Evolutionary conservation across 2,797 vertebrate species (phyloP).

Genomic region (Kryptolebias ocellatus): DNA sequence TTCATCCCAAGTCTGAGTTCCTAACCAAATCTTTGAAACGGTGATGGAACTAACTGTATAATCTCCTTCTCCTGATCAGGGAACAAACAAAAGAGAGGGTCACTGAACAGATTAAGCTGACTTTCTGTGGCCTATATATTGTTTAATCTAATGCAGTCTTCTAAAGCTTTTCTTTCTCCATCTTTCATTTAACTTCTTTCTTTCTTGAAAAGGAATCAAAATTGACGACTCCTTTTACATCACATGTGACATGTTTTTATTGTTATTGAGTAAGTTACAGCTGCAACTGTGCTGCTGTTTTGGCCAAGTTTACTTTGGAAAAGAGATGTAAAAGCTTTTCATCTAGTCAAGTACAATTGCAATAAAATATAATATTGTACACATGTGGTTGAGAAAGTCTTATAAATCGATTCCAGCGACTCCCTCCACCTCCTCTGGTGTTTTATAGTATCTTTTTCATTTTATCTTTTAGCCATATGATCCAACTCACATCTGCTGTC

Average conservation of each 20-base stretch:
- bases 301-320: constrained; percentile 14
- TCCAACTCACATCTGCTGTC: neutral
- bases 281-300: constrained; percentile 37
- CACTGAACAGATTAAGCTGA: neutral
- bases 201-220: neutral
- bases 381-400: neutral
- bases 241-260: constrained; percentile 36
- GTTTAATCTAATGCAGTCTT: constrained; percentile 13
- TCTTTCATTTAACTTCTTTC: constrained; percentile 4
- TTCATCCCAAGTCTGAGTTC: neutral
- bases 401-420: neutral
- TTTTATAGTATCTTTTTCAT: neutral
- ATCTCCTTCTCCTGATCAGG: neutral
- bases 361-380: neutral
- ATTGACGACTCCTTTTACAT: constrained; percentile 9
- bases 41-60: neutral
- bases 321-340: constrained; percentile 14
- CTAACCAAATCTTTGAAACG: neutral
- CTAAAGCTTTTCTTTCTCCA: neutral
- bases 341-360: constrained; percentile 7
- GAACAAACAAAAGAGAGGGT: neutral
- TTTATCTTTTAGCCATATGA: constrained; percentile 2
- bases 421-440: neutral
- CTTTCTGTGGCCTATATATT: constrained; percentile 5
- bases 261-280: constrained; percentile 37